A percentile compares a stretch with the other conserved stretches of the same genome.
These are phyloP conservation scores for Botia kubotai DNA, from an alignment of 2,797 vertebrate species.

Conservation along the genomic window DNA sequence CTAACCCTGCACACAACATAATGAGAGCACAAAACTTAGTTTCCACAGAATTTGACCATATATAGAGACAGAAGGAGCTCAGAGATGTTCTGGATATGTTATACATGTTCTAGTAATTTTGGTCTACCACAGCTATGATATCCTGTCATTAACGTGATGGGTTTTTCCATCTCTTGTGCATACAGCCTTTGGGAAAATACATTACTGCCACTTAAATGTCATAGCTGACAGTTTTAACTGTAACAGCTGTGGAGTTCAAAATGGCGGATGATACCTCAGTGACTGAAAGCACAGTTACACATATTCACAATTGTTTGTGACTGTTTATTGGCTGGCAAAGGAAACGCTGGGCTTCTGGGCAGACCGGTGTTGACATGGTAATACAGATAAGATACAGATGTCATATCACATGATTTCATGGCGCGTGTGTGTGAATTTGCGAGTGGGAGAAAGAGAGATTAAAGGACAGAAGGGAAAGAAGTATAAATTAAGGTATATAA, in stretches of 20 bases:
- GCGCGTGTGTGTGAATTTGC: not conserved
- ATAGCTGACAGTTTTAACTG: not conserved
- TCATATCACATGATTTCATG: slow-evolving; percentile 4
- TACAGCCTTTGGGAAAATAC: slow-evolving; percentile 4
- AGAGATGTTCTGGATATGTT: not conserved
- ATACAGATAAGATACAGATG: slow-evolving; percentile 56
- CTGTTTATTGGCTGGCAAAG: not conserved
- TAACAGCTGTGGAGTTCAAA: not conserved
- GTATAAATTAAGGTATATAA: too few species aligned
- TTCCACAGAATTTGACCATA: slow-evolving; percentile 9
- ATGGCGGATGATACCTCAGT: not conserved
- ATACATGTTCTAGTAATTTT: slow-evolving; percentile 63
- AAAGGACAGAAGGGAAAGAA: too few species aligned
- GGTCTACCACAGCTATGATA: slow-evolving; percentile 66
- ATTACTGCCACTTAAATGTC: not conserved
- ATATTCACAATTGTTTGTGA: not conserved
- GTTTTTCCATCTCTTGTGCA: slow-evolving; percentile 39
- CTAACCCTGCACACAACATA: not conserved
- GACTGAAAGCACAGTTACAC: not conserved
- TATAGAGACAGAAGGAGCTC: not conserved
- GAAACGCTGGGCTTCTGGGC: slow-evolving; percentile 42
- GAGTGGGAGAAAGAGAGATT: not conserved
- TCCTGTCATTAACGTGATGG: slow-evolving; percentile 72
- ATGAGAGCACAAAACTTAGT: not conserved
- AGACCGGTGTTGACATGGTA: slow-evolving; percentile 54